phyloP scores from a whole-genome alignment of 2,113 vertebrate genomes.

The Nansenia antarctica region DNA sequence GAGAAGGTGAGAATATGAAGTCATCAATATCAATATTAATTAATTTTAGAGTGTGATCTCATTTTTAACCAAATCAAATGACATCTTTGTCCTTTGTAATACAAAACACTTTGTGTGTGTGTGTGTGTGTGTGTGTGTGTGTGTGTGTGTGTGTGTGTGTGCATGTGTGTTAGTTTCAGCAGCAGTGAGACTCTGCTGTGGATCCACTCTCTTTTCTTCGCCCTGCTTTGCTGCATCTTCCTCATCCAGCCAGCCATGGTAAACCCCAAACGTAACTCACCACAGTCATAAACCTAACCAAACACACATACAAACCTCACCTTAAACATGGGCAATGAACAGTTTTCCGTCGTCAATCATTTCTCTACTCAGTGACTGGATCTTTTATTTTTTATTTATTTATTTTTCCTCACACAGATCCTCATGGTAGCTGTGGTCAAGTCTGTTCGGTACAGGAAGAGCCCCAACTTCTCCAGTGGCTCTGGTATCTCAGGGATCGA shows the following conservation, averaged over 20 bases:
- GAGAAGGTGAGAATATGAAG: conserved; percentile 64
- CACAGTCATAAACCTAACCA: neutral
- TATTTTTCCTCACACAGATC: conserved; percentile 63
- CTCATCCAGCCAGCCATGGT: conserved; percentile 78
- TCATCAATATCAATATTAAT: neutral
- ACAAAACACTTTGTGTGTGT: neutral
- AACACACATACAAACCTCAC: neutral
- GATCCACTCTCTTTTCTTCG: conserved; percentile 74
- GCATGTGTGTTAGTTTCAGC: conserved; percentile 67
- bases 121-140: neutral
- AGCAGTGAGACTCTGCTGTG: conserved; percentile 66
- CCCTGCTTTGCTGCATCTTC: conserved; percentile 73
- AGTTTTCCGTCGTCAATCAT: neutral
- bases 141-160: conserved; percentile 3
- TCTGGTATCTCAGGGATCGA: conserved; percentile 30
- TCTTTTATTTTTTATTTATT: neutral
- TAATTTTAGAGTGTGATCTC: neutral
- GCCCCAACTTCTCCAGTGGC: conserved; percentile 44
- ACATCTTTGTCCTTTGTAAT: neutral
- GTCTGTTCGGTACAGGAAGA: conserved; percentile 59
- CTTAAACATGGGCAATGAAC: neutral
- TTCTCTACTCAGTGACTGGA: neutral
- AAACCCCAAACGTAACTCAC: conserved; percentile 17
- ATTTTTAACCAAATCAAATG: neutral
- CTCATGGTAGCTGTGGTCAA: conserved; percentile 59